A percentile compares a stretch with the other conserved stretches of the same genome.
Conservation (phyloP, 2,797 vertebrate species). For the Falco peregrinus region DNA sequence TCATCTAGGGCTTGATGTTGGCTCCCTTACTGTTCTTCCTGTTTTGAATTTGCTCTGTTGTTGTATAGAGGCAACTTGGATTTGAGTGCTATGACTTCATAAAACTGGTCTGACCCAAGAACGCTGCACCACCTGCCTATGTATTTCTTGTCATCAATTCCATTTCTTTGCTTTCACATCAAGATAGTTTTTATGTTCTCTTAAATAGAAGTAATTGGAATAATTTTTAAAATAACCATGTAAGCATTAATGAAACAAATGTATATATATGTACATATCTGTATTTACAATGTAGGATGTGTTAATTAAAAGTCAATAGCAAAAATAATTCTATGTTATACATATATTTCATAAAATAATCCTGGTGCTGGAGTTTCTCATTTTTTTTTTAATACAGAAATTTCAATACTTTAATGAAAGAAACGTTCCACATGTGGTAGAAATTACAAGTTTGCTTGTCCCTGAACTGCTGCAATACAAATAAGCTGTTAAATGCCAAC, state of each 20-base stretch:
- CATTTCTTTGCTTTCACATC: not conserved
- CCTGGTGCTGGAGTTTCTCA: not conserved
- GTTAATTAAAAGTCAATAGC: not conserved
- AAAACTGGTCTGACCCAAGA: not conserved
- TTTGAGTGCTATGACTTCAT: not conserved
- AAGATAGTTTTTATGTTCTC: not conserved
- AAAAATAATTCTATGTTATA: not conserved
- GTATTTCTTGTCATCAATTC: not conserved
- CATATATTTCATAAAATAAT: not conserved
- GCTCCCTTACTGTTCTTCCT: not conserved
- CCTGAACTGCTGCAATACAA: constrained; percentile 53
- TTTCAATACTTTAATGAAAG: constrained; percentile 20
- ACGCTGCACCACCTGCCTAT: not conserved
- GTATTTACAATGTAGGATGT: not conserved
- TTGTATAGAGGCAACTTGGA: not conserved
- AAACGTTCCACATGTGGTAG: not conserved
- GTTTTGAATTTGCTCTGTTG: not conserved
- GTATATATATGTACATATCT: not conserved
- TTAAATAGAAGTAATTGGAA: not conserved
- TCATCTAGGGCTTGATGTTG: not conserved
- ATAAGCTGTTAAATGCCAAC: constrained; percentile 56
- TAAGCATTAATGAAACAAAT: not conserved
- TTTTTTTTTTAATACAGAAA: not conserved
- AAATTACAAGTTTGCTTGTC: constrained; percentile 53
- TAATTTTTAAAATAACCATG: not conserved